Evolutionary conservation across 2,888 invertebrate genomes (phyloP).

Genomic region (Morpho helenor): DNA sequence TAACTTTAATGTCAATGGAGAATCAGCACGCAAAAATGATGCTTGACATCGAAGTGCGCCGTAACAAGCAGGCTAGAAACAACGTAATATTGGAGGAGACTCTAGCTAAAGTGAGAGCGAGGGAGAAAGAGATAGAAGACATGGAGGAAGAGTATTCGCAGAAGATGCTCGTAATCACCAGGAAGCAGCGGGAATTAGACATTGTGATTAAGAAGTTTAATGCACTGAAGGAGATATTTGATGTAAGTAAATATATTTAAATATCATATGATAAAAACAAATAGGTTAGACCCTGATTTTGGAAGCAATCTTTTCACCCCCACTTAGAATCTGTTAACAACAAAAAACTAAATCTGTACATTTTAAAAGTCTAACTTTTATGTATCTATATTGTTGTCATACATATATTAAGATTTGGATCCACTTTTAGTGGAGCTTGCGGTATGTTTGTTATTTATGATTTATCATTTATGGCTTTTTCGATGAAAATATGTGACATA

Average conservation of each 20-base stretch:
- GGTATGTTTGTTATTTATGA: too few relatives aligned
- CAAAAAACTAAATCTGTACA: too few relatives aligned
- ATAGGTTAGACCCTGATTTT: too few relatives aligned
- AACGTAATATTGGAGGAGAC: slow-evolving; percentile 49
- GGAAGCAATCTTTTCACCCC: too few relatives aligned
- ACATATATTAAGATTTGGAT: too few relatives aligned
- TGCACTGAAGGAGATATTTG: slow-evolving; percentile 29
- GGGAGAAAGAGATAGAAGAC: slow-evolving; percentile 53
- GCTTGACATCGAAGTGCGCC: slow-evolving; percentile 78
- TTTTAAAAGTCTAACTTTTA: too few relatives aligned
- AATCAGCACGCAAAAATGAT: slow-evolving; percentile 78
- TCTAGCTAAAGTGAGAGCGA: slow-evolving; percentile 43
- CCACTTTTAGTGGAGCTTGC: too few relatives aligned
- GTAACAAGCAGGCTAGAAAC: slow-evolving; percentile 57
- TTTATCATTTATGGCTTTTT: too few relatives aligned
- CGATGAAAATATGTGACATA: too few relatives aligned
- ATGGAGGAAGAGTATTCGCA: slow-evolving; percentile 55
- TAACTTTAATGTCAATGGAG: slow-evolving; percentile 73
- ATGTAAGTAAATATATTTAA: slow-evolving; percentile 16
- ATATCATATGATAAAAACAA: too few relatives aligned
- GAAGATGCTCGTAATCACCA: slow-evolving; percentile 44
- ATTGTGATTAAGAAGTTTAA: slow-evolving; percentile 53
- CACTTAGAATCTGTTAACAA: too few relatives aligned
- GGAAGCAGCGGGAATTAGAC: slow-evolving; percentile 64
- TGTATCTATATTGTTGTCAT: too few relatives aligned